Evolutionary conservation across 2,113 vertebrate genomes (phyloP).

Genomic region (Xenus cinereus): DNA sequence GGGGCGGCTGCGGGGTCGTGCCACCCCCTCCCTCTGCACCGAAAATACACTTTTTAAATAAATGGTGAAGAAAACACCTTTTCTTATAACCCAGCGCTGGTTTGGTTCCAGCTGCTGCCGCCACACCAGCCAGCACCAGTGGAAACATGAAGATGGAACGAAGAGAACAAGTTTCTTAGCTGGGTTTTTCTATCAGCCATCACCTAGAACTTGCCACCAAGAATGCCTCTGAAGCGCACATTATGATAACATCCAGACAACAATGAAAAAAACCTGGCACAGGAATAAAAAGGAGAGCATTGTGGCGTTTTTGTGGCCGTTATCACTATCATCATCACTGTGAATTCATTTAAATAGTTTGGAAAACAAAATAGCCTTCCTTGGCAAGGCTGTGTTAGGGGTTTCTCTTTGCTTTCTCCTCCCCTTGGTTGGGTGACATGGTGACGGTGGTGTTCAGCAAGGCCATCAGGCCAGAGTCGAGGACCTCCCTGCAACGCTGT

Average conservation of each 20-base stretch:
- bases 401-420: background rate
- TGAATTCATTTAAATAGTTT: background rate
- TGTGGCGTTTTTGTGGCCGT: background rate
- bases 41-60: background rate
- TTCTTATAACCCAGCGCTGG: background rate
- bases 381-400: background rate
- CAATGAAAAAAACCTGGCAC: background rate
- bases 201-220: background rate
- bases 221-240: background rate
- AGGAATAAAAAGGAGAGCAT: background rate
- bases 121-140: background rate
- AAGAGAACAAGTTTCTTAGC: background rate
- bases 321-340: background rate
- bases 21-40: background rate
- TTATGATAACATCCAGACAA: background rate
- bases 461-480: background rate
- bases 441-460: background rate
- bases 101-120: background rate
- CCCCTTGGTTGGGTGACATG: background rate
- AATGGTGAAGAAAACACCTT: background rate
- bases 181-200: background rate
- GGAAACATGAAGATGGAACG: background rate
- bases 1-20: rapidly evolving
- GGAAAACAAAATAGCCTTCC: background rate
- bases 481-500: background rate